Conservation (phyloP, 2,888 invertebrate species). For the Anagyrus pseudococci region DNA sequence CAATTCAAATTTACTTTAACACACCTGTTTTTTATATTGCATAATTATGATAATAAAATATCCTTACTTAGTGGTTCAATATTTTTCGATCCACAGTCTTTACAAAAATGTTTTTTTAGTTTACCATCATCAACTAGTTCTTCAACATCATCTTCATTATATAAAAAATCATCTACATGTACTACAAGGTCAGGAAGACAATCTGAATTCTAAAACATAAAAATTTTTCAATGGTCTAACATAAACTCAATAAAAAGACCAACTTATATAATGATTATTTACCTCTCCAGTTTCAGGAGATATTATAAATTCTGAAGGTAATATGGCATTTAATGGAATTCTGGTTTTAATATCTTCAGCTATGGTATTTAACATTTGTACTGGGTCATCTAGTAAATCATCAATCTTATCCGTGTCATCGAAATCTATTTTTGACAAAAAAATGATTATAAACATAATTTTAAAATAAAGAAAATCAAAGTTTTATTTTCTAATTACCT, state of each 20-base stretch:
- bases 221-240: constrained; percentile 49
- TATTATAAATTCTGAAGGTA: constrained; percentile 48
- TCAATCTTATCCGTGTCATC: constrained; percentile 9
- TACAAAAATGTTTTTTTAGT: constrained; percentile 64
- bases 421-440: constrained; percentile 5
- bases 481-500: not conserved
- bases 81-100: constrained; percentile 64
- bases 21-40: too few species aligned
- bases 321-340: constrained; percentile 46
- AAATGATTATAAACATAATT: not conserved
- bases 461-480: not conserved
- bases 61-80: constrained; percentile 63
- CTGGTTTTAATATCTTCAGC: constrained; percentile 45
- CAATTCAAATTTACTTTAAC: constrained; percentile 3
- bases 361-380: constrained; percentile 41
- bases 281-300: constrained; percentile 49
- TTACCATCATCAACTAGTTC: constrained; percentile 64
- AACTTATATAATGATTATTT: constrained; percentile 9
- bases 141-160: constrained; percentile 70
- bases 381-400: constrained; percentile 44
- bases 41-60: not conserved
- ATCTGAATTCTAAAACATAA: constrained; percentile 65
- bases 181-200: constrained; percentile 65
- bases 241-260: constrained; percentile 1
- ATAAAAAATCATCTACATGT: constrained; percentile 76